Evolutionary conservation across 2,888 invertebrate genomes (phyloP), one percentile per base, ranked within the genome.

Genomic region (Boloria euphrosyne): DNA sequence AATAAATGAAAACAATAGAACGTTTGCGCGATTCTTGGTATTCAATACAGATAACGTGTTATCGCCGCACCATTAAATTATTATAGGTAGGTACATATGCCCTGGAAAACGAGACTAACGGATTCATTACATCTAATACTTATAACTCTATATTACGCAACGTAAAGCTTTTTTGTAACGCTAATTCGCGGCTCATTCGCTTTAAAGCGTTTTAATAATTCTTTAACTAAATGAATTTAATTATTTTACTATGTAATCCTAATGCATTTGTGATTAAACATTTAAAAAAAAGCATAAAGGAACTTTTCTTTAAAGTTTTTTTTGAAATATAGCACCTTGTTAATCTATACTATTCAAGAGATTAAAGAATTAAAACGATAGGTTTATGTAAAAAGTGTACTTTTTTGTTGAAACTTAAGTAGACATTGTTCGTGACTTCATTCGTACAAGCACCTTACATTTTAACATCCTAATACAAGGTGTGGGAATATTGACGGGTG

Each of bases 401-500:
- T 74, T 76, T 38, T 76, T 72, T 65, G 57, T 65, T 70, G 87
- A 75, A 85, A 87, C 73, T 70, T 57, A 80, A 87, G 74, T 54
- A 70, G 67, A 55, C 66, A 65, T 74, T 77, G 72, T 78, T 78
- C 76, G 70, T 68, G 65, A 76, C 63, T 72, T 70, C 65, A 74
- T 83, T 84, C 84, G 83, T 83, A 73, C 60, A 66, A 63, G 72
- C 71, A 67, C 55, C 58, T 66, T 54, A 50, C 38, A 55, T 69
- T 67, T 62, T 65, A 50, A 69, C 70, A 66, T 72, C 67, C 65
- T 69, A 77, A 76, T 76, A 66, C 63, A 70, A 70, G 70, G 76
- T 82, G 81, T 86, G 86, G 76, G 87, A 86, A 83, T 72, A 69
- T 64, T 46, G 65, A 60, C 54, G 68, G 62, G 67, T 72, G 74